Evolutionary conservation across 2,888 invertebrate genomes (phyloP), one percentile per base, ranked within the genome.

Genomic region (Griposia aprilina): DNA sequence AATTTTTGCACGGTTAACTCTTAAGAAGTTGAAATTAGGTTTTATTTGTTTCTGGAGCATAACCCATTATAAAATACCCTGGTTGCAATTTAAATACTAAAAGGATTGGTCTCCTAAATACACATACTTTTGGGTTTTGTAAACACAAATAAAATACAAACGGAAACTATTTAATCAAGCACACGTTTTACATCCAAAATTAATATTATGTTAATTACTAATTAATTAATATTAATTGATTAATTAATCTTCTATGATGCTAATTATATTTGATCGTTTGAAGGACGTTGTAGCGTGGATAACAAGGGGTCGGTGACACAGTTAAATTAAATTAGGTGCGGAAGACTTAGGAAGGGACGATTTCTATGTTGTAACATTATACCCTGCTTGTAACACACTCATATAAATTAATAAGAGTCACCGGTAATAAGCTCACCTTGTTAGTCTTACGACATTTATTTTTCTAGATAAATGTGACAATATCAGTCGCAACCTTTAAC

Each of bases 341-440:
- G 20, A 50, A 68, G 20, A 13, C 8, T 20, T 23, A 48, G 26
- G 26, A 11, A 74, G 76, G 76, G 86, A 23, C 30, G 65, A 65
- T 8, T 71, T 66, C 66, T 59, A 62, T 59, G 80, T 83, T 67
- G 75, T 78, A 41, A 70, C 55, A 67, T 74, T 78, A 85, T 75
- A 73, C 55, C 17, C 30, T 62, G 50, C 73, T 57, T 71, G 70
- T 83, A 74, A 85, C 70, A 74, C 76, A 59, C 55, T 52, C 74
- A 66, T 80, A 80, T 80, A 80, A 74, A 85, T 85, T 74, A 85
- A 82, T 82, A 74, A 59, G 71, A 79, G 57, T 55, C 72, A 20
- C 45, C 65, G 50, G 70, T 71, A 81, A 73, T 76, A 82, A 74
- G 26, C 66, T 66, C 20, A 65, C 73, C 75, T 86, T 83, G 75